phyloP scores from a whole-genome alignment of 2,888 invertebrate species.

The Timema cristinae region DNA sequence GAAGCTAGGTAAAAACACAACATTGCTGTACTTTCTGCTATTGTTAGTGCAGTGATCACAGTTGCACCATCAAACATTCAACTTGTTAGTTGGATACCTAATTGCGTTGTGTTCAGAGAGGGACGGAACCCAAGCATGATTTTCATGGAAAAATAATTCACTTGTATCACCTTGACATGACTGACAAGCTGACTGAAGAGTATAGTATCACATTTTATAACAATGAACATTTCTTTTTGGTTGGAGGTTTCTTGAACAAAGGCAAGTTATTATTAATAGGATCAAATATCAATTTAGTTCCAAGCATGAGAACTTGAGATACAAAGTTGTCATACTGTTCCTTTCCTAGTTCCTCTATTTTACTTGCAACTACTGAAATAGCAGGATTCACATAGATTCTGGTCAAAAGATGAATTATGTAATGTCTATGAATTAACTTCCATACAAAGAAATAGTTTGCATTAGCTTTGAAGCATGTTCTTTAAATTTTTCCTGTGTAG shows the following conservation, averaged over 20 bases:
- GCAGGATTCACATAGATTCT: too few species aligned
- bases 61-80: background rate
- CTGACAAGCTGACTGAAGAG: slow-evolving; percentile 10
- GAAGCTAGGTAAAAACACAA: background rate
- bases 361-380: too few species aligned
- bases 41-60: background rate
- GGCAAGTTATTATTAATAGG: too few species aligned
- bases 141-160: too few species aligned
- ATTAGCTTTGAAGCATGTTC: slow-evolving; percentile 4
- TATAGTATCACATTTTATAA: background rate
- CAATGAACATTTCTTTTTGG: background rate
- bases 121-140: too few species aligned
- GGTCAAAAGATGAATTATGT: background rate
- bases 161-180: background rate
- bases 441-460: background rate
- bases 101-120: too few species aligned
- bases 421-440: background rate
- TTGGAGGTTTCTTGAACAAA: slow-evolving; percentile 4
- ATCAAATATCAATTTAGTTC: slow-evolving; percentile 4
- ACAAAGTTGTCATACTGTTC: background rate
- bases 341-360: background rate
- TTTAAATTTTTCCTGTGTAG: background rate
- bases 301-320: slow-evolving; percentile 1
- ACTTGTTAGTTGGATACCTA: too few species aligned
- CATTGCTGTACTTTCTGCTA: background rate